These are phyloP conservation scores for Meloidogyne exigua DNA, from an alignment of 1,140 invertebrate genomes.

Conservation along the genomic window DNA sequence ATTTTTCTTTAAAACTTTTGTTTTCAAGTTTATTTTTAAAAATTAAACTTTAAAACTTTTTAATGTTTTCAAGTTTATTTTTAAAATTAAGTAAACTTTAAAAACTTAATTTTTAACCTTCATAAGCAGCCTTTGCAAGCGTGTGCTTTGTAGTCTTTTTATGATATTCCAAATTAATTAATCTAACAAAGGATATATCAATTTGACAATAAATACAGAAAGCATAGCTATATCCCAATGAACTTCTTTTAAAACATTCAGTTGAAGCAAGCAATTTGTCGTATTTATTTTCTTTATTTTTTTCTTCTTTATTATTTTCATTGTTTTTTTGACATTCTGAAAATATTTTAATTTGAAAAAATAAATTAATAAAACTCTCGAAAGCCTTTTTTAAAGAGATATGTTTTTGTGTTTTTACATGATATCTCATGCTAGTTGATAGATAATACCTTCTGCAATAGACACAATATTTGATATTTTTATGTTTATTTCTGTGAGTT, in stretches of 20 bases:
- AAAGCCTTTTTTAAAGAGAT: neutral
- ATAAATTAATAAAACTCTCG: too few species aligned
- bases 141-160: neutral
- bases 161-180: slow-evolving; percentile 6
- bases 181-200: neutral
- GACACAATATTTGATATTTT: neutral
- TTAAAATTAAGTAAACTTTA: neutral
- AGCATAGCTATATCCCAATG: neutral
- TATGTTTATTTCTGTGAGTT: neutral
- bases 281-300: neutral
- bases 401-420: neutral
- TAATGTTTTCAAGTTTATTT: too few species aligned
- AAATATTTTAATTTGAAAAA: neutral
- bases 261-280: neutral
- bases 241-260: neutral
- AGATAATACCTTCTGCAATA: neutral
- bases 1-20: too few species aligned
- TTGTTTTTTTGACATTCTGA: neutral
- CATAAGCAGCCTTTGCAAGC: neutral
- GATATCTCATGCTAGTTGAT: neutral
- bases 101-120: neutral
- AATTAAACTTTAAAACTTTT: neutral
- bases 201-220: slow-evolving; percentile 1
- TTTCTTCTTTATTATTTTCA: neutral
- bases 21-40: neutral